Base-by-base conservation (phyloP, 2,888 invertebrate species). In the Homarus gammarus region DNA sequence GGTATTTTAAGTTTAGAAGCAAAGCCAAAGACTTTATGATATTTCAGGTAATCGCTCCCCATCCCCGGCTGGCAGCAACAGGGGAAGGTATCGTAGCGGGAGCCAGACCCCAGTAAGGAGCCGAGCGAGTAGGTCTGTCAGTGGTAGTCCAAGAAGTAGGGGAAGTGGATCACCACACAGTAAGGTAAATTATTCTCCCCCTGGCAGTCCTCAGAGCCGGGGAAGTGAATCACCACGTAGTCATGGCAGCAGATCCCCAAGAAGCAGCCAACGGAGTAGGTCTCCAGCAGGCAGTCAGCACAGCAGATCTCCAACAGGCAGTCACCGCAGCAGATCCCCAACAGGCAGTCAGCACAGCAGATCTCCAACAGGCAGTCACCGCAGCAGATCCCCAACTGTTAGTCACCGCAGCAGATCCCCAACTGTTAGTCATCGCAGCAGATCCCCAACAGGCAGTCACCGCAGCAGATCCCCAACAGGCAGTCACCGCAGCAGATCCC, bases 1-100 rank as follows among this genome's bases (percentile, higher is more conserved):
- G n/a, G n/a, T n/a, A n/a, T n/a, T n/a, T n/a, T n/a, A n/a, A n/a
- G n/a, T n/a, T n/a, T n/a, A n/a, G n/a, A n/a, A n/a, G n/a, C n/a
- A n/a, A n/a, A n/a, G n/a, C n/a, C n/a, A n/a, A n/a, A n/a, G n/a
- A n/a, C n/a, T n/a, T n/a, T n/a, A n/a, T n/a, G n/a, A n/a, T n/a
- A 40, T 87, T 82, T 36, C 86, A 79, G 85, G 86, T 6, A 70
- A 68, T 27, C 77, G 89, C 33, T 33, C 56, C 0, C 72, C 84
- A 22, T 91, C 89, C 18, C 91, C 91, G 27, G 51, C 70, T 56
- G 83, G 89, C 18, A 91, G 89, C 51, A 68, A 84, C 15, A 56
- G 79, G 27, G 78, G 84, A 84, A 18, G 51, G 33, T 89, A 82
- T 3, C 27, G n/a, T 10, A 40, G 68, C 22, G n/a, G 81, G 18